phyloP scores from a whole-genome alignment of 1,140 invertebrate species.

The Maconellicoccus hirsutus region DNA sequence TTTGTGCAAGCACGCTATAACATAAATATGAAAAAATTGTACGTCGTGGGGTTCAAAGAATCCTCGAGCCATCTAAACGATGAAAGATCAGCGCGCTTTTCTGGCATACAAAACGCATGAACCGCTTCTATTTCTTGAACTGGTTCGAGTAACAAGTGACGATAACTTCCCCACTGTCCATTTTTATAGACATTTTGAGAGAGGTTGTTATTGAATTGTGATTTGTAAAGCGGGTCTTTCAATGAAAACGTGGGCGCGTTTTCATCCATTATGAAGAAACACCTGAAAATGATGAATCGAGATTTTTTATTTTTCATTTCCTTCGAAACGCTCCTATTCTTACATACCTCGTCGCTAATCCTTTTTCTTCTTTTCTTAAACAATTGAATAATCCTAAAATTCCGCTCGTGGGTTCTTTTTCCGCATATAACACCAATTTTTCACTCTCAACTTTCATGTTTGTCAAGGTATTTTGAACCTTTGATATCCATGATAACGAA shows the following conservation, averaged over 20 bases:
- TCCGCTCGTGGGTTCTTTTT: slow-evolving; percentile 54
- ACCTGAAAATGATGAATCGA: slow-evolving; percentile 35
- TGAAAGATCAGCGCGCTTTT: slow-evolving; percentile 73
- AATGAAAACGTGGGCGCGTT: slow-evolving; percentile 51
- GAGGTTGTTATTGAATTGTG: slow-evolving; percentile 56
- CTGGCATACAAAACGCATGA: slow-evolving; percentile 58
- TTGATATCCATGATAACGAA: slow-evolving; percentile 37
- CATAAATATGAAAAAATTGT: no score
- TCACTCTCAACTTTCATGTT: slow-evolving; percentile 36
- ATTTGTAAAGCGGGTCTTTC: slow-evolving; percentile 46
- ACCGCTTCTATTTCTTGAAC: slow-evolving; percentile 41
- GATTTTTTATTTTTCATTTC: neutral
- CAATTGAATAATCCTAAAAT: slow-evolving; percentile 73
- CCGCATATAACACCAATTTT: slow-evolving; percentile 43
- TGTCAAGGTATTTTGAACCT: slow-evolving; percentile 43
- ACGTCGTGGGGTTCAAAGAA: slow-evolving; percentile 35
- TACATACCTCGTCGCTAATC: slow-evolving; percentile 38
- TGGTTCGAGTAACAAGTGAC: slow-evolving; percentile 54
- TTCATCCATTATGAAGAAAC: slow-evolving; percentile 50
- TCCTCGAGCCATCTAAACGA: slow-evolving; percentile 60
- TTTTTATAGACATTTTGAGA: slow-evolving; percentile 61
- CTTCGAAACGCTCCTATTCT: neutral
- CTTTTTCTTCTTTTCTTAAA: slow-evolving; percentile 53
- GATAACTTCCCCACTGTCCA: slow-evolving; percentile 53
- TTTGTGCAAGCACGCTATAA: no score